These are phyloP conservation scores for Chascanopsetta lugubris DNA, from an alignment of 2,113 vertebrate species.

Conservation along the genomic window DNA sequence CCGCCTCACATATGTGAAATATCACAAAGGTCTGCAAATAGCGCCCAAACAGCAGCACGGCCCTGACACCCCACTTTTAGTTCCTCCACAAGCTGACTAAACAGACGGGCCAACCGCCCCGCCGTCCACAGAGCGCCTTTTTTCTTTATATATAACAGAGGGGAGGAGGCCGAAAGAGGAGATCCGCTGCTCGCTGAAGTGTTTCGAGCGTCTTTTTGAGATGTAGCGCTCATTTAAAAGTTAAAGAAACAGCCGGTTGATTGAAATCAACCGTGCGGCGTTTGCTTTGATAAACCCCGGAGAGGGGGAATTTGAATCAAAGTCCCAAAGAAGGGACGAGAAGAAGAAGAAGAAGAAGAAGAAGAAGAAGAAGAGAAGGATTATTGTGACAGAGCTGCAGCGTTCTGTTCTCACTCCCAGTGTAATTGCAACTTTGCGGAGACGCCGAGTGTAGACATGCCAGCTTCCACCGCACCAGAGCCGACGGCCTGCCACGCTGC, in stretches of 20 bases:
- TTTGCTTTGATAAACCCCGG: constrained; percentile 23
- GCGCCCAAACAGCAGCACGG: constrained; percentile 54
- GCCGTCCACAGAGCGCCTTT: constrained; percentile 21
- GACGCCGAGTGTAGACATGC: constrained; percentile 68
- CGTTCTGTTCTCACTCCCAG: constrained; percentile 69
- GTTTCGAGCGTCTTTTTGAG: neutral
- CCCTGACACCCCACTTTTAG: constrained; percentile 67
- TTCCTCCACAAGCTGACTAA: constrained; percentile 73
- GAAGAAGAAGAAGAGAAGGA: no score
- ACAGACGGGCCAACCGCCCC: constrained; percentile 39
- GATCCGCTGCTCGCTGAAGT: constrained; percentile 13
- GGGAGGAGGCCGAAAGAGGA: constrained; percentile 15
- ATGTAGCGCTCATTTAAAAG: neutral
- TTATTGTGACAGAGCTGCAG: constrained; percentile 37
- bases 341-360: no score
- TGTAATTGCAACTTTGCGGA: constrained; percentile 77
- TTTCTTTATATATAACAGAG: constrained; percentile 15
- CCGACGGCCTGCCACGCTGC: constrained; percentile 69
- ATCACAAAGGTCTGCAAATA: constrained; percentile 69
- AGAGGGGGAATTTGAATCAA: constrained; percentile 47
- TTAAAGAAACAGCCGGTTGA: neutral
- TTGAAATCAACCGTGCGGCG: constrained; percentile 38
- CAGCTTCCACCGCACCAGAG: constrained; percentile 74
- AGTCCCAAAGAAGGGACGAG: constrained; percentile 47
- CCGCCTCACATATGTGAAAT: constrained; percentile 66